Evolutionary conservation across 2,797 vertebrate genomes (phyloP), one percentile per base, ranked within the genome.

Genomic region (Tauraco hartlaubi): DNA sequence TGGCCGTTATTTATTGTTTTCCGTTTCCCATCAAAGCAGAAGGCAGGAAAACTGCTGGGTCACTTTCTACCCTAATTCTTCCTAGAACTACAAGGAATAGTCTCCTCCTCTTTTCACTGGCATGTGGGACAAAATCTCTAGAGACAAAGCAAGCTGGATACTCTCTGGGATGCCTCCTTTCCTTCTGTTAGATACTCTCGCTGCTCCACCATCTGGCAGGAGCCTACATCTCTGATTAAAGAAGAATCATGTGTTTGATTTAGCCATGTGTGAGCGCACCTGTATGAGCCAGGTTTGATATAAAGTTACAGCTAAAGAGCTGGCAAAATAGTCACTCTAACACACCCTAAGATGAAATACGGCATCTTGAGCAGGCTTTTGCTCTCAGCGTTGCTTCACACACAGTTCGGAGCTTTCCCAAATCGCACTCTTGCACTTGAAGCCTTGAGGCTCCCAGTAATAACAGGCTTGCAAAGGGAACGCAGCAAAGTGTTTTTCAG

Each of bases 201-300:
- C 26, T 85, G 94, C 95, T 96, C 95, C 95, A 80, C 92, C 94
- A 73, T 5, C 52, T 0, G 91, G 85, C 75, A 49, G 80, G 15
- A 95, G 23, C 13, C 31, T 4, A 3, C 39, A 49, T 25, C 52
- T 87, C 72, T 3, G 26, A 23, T 9, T 17, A 9, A 52, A 15
- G 46, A 41, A 26, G 5, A 31, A 26, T 4, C 28, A 1, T 1
- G 9, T 33, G 6, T 67, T 68, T 18, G 16, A n/a, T 68, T 58
- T 9, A 58, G 31, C 33, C 12, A 7, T 2, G 11, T 15, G 12
- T 5, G 3, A 29, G 6, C 1, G 2, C 3, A 20, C 15, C 48
- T 3, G 2, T 23, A 48, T 1, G 1, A 86, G 19, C 9, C 31
- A 21, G 5, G 22, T 16, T 15, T 81, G 56, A 64, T 2, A 14